phyloP scores from a whole-genome alignment of 2,888 invertebrate genomes.

The Gasteruption jaculator region DNA sequence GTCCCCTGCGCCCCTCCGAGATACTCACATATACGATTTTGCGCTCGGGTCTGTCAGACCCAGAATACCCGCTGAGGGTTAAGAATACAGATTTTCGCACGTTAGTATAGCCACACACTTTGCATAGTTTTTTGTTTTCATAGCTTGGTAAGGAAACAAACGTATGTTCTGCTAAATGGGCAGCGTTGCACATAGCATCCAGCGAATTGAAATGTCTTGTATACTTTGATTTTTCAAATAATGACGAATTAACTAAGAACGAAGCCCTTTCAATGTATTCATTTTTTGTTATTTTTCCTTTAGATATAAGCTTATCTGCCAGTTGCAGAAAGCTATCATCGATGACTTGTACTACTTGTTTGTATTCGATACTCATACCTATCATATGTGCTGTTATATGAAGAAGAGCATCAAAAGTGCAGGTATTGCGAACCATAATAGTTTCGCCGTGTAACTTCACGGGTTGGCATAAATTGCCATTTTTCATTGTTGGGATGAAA shows the following conservation, averaged over 20 bases:
- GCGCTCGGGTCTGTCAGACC: no score
- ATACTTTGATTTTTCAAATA: constrained; percentile 6
- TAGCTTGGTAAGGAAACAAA: constrained; percentile 12
- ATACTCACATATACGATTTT: no score
- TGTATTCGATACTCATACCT: not conserved
- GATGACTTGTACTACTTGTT: no score
- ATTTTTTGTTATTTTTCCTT: constrained; percentile 6
- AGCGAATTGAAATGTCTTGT: constrained; percentile 8
- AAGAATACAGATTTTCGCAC: constrained; percentile 5
- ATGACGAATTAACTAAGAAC: constrained; percentile 10
- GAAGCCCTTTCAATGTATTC: constrained; percentile 7
- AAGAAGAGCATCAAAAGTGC: constrained; percentile 11
- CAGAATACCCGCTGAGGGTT: no score
- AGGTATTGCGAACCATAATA: constrained; percentile 9
- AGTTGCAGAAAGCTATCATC: no score
- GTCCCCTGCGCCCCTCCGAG: no score
- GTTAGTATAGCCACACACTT: constrained; percentile 3
- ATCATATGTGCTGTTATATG: constrained; percentile 6
- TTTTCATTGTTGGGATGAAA: constrained; percentile 12
- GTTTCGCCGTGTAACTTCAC: constrained; percentile 2
- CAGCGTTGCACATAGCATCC: constrained; percentile 12
- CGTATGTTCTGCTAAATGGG: constrained; percentile 14
- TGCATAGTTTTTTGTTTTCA: not conserved
- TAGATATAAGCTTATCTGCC: not conserved
- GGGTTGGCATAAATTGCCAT: constrained; percentile 13